Evolutionary conservation across 2,888 invertebrate species (phyloP).

Genomic region (Lobophora halterata): DNA sequence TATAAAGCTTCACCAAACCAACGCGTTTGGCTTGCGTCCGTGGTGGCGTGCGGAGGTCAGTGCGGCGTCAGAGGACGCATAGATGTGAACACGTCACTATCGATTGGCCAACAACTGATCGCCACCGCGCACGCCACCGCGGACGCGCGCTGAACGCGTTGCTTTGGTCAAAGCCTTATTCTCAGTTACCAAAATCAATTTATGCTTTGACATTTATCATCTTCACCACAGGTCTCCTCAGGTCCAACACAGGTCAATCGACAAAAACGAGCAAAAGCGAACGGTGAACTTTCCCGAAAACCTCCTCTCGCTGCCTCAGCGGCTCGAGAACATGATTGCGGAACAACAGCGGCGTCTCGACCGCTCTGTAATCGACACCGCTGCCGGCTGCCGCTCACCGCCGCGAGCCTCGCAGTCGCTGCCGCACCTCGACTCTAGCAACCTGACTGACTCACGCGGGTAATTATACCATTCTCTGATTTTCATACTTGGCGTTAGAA

Average conservation of each 20-base stretch:
- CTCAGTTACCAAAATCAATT: too few relatives aligned
- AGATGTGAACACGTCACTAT: too few relatives aligned
- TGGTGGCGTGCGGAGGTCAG: too few relatives aligned
- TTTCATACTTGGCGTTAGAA: too few relatives aligned
- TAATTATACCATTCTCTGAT: too few relatives aligned
- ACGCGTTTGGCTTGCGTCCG: too few relatives aligned
- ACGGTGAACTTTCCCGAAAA: conserved; percentile 62
- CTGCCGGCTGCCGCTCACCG: conserved; percentile 46
- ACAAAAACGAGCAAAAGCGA: conserved; percentile 52
- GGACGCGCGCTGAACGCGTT: too few relatives aligned
- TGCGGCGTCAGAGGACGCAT: too few relatives aligned
- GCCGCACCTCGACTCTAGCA: conserved; percentile 52
- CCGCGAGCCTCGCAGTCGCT: conserved; percentile 54
- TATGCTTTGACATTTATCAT: background rate
- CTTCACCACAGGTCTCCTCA: conserved; percentile 42
- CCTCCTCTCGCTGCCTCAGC: conserved; percentile 57
- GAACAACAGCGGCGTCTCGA: conserved; percentile 57
- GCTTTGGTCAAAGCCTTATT: too few relatives aligned
- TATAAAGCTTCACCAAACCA: too few relatives aligned
- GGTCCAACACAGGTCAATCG: conserved; percentile 37
- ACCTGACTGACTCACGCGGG: conserved; percentile 35
- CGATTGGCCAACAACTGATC: too few relatives aligned
- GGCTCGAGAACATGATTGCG: conserved; percentile 53
- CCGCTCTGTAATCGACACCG: conserved; percentile 52
- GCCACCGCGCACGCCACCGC: too few relatives aligned